These are phyloP conservation scores for Sebastes trivittatus DNA, from an alignment of 2,797 vertebrate species.

Conservation along the genomic window DNA sequence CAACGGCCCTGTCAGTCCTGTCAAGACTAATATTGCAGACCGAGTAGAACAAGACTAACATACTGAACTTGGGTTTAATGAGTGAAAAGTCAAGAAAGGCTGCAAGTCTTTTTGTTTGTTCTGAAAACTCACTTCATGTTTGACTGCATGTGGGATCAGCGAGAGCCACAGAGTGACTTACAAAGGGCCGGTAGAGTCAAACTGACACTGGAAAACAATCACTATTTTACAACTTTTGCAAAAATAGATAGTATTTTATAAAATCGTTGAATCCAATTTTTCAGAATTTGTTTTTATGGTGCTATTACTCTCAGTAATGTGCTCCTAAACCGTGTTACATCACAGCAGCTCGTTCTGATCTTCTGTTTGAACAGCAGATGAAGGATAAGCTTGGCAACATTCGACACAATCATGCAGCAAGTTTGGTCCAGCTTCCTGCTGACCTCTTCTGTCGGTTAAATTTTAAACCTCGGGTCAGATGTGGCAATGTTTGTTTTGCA, in stretches of 20 bases:
- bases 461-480: conserved; percentile 64
- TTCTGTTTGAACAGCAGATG: conserved; percentile 55
- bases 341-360: conserved; percentile 9
- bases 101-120: background rate
- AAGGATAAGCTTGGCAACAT: conserved; percentile 39
- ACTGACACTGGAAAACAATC: background rate
- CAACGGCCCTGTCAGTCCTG: conserved; percentile 73
- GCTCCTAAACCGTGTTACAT: conserved; percentile 32
- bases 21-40: conserved; percentile 73
- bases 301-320: background rate
- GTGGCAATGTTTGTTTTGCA: conserved; percentile 60
- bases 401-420: conserved; percentile 7
- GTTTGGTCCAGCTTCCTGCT: conserved; percentile 37
- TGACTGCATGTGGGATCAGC: background rate
- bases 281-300: background rate
- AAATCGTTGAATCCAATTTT: background rate
- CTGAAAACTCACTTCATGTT: background rate
- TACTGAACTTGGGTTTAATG: background rate
- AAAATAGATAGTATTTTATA: background rate
- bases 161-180: background rate
- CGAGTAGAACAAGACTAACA: conserved; percentile 54
- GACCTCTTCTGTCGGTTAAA: conserved; percentile 70
- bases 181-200: background rate
- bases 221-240: background rate
- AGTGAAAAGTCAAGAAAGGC: background rate